Percentiles rank a stretch among this genome's conserved stretches.
Conservation (phyloP, 2,888 invertebrate species). For the Drosophila affinis region DNA sequence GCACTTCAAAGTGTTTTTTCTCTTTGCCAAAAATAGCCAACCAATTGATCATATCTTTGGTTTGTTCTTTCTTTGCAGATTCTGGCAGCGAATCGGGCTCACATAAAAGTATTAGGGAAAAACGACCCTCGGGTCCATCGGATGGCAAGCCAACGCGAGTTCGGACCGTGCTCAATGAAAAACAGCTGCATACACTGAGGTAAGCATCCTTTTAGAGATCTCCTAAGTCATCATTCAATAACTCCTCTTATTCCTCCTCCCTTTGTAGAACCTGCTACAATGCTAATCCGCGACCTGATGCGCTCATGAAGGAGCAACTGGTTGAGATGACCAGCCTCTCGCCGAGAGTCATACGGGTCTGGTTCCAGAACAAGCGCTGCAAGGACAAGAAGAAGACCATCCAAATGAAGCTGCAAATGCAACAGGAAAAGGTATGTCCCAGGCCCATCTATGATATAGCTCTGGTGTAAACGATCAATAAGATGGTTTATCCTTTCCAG, state of each 20-base stretch:
- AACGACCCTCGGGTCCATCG: slow-evolving; percentile 84
- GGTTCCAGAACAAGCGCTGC: slow-evolving; percentile 99
- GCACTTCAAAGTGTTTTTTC: slow-evolving; percentile 58
- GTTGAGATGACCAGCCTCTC: slow-evolving; percentile 99
- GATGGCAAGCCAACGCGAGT: slow-evolving; percentile 99
- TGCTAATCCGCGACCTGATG: slow-evolving; percentile 99
- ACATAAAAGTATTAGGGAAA: slow-evolving; percentile 90
- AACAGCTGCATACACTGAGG: slow-evolving; percentile 97
- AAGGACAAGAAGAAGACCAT: slow-evolving; percentile 99
- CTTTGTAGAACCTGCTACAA: slow-evolving; percentile 93
- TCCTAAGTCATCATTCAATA: background rate
- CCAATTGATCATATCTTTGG: slow-evolving; percentile 34
- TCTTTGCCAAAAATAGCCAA: slow-evolving; percentile 50
- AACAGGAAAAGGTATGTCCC: slow-evolving; percentile 96
- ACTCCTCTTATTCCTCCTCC: too few species aligned
- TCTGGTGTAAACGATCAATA: background rate
- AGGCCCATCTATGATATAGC: too few species aligned
- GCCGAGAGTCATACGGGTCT: slow-evolving; percentile 98
- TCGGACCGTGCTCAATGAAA: slow-evolving; percentile 98
- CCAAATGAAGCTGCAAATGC: slow-evolving; percentile 98
- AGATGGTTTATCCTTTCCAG: slow-evolving; percentile 85
- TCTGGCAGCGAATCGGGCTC: slow-evolving; percentile 96
- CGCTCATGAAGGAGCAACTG: slow-evolving; percentile 99
- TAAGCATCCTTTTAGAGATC: slow-evolving; percentile 67
- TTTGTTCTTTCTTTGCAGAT: slow-evolving; percentile 85